A percentile compares a stretch with the other conserved stretches of the same genome.
phyloP scores from a whole-genome alignment of 23 tunicate species.

The Clavelina lepadiformis region DNA sequence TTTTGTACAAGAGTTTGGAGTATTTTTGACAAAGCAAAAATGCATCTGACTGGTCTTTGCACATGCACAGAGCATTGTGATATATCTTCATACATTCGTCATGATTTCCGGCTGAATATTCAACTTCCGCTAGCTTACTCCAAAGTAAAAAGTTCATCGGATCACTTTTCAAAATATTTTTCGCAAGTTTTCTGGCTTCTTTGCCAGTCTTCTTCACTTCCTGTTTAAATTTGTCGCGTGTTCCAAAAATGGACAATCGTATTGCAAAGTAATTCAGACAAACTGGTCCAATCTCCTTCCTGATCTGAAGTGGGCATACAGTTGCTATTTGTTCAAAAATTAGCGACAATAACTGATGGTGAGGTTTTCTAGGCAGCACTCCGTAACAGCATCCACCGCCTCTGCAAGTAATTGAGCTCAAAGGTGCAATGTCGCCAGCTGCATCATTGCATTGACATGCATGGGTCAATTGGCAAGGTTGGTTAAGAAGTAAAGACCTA shows the following conservation, averaged over 20 bases:
- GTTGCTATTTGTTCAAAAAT: slow-evolving; percentile 39
- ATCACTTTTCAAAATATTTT: slow-evolving; percentile 24
- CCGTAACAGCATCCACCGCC: neutral
- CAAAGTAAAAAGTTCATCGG: slow-evolving; percentile 56
- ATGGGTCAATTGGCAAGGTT: slow-evolving; percentile 54
- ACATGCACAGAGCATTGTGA: slow-evolving; percentile 39
- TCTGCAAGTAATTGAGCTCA: neutral
- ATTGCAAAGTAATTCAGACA: slow-evolving; percentile 20
- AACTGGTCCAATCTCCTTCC: neutral
- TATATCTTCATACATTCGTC: slow-evolving; percentile 45
- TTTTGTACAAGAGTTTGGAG: slow-evolving; percentile 8
- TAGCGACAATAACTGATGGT: slow-evolving; percentile 32
- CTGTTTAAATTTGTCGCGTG: neutral
- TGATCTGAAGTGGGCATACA: slow-evolving; percentile 5
- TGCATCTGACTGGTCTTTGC: slow-evolving; percentile 34
- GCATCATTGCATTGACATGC: slow-evolving; percentile 10
- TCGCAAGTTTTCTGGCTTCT: slow-evolving; percentile 67
- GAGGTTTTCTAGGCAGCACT: slow-evolving; percentile 29
- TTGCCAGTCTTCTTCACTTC: slow-evolving; percentile 44
- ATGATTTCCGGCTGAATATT: slow-evolving; percentile 33
- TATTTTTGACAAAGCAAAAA: slow-evolving; percentile 22
- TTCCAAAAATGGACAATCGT: neutral
- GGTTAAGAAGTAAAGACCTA: slow-evolving; percentile 22
- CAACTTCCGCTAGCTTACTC: slow-evolving; percentile 60
- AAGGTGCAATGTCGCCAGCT: slow-evolving; percentile 18